These are phyloP conservation scores for Pseudotriccus pelzelni DNA, from an alignment of 2,797 vertebrate species.

Conservation along the genomic window DNA sequence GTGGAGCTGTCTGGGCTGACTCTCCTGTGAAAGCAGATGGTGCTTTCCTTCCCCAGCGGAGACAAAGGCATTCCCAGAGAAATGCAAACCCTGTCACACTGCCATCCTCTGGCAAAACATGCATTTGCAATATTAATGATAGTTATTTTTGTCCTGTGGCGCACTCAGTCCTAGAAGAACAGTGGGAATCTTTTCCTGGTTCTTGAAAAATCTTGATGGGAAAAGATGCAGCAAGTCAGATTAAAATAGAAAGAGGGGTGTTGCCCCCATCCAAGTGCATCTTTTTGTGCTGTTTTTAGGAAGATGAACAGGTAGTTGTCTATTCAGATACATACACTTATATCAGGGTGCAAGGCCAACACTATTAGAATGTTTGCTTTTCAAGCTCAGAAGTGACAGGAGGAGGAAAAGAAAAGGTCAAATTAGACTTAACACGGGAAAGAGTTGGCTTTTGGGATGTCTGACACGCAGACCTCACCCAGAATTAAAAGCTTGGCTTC, in stretches of 20 bases:
- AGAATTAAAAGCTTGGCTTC: background rate
- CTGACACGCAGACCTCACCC: background rate
- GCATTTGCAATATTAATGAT: background rate
- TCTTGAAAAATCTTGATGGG: background rate
- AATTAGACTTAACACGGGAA: background rate
- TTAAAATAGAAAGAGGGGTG: background rate
- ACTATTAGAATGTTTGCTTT: background rate
- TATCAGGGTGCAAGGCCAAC: background rate
- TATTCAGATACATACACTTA: background rate
- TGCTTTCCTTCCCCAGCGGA: background rate
- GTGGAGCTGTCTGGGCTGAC: background rate
- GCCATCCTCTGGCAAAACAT: conserved; percentile 15
- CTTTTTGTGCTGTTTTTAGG: background rate
- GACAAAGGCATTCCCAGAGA: background rate
- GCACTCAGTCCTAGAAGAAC: background rate
- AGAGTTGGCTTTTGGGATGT: background rate
- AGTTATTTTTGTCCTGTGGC: background rate
- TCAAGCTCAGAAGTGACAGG: background rate
- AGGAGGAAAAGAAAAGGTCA: background rate
- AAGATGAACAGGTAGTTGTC: background rate
- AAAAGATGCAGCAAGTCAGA: background rate
- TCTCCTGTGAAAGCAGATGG: background rate
- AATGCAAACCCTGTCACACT: background rate
- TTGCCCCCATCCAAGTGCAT: background rate
- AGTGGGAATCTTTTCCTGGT: background rate